Evolutionary conservation across 2,797 vertebrate species (phyloP), one percentile per base, ranked within the genome.

Genomic region (Chrysocyon brachyurus): DNA sequence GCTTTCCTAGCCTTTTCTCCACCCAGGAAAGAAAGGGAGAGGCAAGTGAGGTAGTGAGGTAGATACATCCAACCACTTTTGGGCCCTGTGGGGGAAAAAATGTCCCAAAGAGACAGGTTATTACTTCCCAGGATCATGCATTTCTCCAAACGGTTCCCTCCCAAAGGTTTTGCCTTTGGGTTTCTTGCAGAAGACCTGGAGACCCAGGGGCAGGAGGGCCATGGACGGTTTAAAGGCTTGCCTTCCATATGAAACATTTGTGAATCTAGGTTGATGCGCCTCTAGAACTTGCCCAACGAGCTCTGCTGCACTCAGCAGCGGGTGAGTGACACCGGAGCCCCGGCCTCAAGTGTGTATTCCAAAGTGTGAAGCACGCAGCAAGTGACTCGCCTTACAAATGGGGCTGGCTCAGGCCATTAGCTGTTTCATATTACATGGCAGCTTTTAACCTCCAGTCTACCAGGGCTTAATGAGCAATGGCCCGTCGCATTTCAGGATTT

Each of bases 391-490:
- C 90, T 91, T 83, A 68, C 87, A 79, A 64, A 84, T 21, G 8
- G 92, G 77, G 85, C 72, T 22, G 49, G 54, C 22, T 3, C 66
- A 86, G 90, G 72, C 90, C 56, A 92, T 93, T 31, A 92, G 36
- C 84, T 22, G 64, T 22, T 73, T 93, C 66, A 9, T 33, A 12
- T 36, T 40, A 77, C 24, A 0, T 1, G 19, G 83, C 89, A 82
- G 89, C 94, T 86, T 93, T 90, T 85, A 95, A 93, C 90, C 90
- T 79, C 61, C 12, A 61, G 56, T 70, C 64, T 52, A 64, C 79
- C 92, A 94, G 81, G 85, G 46, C 87, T 96, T 96, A 46, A 88
- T 46, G 88, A 95, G 97, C 94, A 90, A 75, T 0, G 40, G 87
- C 70, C 87, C 79, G 92, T 92, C 33, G 36, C 19, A 79, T 87